A percentile compares a stretch with the other conserved stretches of the same genome.
Conservation (phyloP, 2,888 invertebrate species). For the Thysanoteuthis rhombus region DNA sequence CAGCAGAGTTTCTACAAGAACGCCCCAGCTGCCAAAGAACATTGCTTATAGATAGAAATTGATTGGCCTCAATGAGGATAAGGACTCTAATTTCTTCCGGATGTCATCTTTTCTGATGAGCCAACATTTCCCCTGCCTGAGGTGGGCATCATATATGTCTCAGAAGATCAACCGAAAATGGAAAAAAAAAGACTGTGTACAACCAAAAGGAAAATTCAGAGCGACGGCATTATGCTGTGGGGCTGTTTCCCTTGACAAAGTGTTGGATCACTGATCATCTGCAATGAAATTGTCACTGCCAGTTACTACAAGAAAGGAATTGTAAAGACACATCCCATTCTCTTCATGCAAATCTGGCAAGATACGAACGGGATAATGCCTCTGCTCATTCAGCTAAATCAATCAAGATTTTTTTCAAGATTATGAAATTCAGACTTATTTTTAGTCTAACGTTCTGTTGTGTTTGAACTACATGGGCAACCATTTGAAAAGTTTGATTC, state of each 20-base stretch:
- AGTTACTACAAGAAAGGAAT: background rate
- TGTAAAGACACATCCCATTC: background rate
- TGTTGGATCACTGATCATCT: background rate
- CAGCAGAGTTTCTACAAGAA: background rate
- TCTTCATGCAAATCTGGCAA: background rate
- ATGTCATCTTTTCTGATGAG: background rate
- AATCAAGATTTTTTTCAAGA: background rate
- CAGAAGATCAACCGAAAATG: background rate
- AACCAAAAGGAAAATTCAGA: too few species aligned
- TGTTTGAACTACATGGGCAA: too few species aligned
- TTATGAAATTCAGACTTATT: background rate
- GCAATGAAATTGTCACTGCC: background rate
- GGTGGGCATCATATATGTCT: background rate
- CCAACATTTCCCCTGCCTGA: background rate
- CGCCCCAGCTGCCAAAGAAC: background rate
- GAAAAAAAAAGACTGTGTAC: too few species aligned
- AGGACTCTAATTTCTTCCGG: background rate
- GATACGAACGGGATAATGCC: background rate
- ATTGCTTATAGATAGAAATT: background rate
- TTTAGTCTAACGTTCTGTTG: too few species aligned
- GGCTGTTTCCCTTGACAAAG: background rate
- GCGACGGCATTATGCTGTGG: too few species aligned
- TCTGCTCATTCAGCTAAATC: background rate
- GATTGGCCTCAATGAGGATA: too few species aligned
- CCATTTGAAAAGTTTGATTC: too few species aligned